Evolutionary conservation across 2,113 vertebrate genomes (phyloP).

Genomic region (Labeo rohita): DNA sequence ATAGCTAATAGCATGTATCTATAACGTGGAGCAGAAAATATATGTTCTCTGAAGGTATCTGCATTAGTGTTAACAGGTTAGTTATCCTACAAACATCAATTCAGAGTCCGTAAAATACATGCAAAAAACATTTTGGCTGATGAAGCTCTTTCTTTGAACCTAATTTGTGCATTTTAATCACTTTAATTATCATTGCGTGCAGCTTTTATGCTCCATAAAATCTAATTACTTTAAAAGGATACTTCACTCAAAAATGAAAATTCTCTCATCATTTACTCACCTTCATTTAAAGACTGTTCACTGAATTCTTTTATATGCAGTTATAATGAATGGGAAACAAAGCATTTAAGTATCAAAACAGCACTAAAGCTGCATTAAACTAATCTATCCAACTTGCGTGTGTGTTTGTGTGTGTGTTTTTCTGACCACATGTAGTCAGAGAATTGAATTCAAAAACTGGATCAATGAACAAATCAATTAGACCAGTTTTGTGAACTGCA

Average conservation of each 20-base stretch:
- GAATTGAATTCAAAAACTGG: too few species aligned
- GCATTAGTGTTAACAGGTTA: not conserved
- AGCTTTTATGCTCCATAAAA: slow-evolving; percentile 12
- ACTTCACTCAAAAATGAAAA: not conserved
- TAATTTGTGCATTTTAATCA: slow-evolving; percentile 4
- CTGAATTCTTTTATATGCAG: not conserved
- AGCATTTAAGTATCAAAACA: not conserved
- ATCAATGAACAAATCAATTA: too few species aligned
- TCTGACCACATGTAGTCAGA: too few species aligned
- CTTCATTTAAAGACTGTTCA: not conserved
- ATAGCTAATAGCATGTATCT: not conserved
- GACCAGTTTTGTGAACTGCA: not conserved
- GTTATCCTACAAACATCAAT: not conserved
- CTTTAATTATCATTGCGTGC: slow-evolving; percentile 12
- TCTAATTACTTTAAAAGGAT: slow-evolving; percentile 11
- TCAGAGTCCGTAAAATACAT: not conserved
- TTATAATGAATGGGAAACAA: too few species aligned
- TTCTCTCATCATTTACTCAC: not conserved
- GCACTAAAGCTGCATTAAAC: not conserved
- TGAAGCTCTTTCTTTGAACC: not conserved
- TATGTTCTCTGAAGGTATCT: slow-evolving; percentile 9
- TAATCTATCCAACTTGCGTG: not conserved
- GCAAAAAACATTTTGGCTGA: not conserved
- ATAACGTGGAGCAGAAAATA: not conserved
- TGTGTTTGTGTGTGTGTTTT: too few species aligned